Evolutionary conservation across 2,797 vertebrate species (phyloP), one percentile per base, ranked within the genome.

Genomic region (Ceryle rudis): DNA sequence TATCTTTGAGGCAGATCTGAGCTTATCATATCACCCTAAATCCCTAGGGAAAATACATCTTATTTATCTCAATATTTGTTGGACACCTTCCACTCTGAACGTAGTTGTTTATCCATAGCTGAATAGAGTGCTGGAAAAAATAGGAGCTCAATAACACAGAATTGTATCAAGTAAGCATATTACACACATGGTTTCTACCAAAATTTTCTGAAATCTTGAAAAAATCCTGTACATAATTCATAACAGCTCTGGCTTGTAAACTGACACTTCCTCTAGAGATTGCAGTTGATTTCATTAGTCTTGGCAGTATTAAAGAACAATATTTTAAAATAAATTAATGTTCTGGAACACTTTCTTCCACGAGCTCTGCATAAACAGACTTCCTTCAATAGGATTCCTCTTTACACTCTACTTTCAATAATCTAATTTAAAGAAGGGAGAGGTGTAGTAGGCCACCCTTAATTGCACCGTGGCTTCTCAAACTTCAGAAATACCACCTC

Each of bases 301-400:
- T 86, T 95, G 91, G 61, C 73, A 95, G 31, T 70, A 86, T 93
- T 91, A 86, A 75, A 55, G 64, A 44, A 8, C 47, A 88, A 52
- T 92, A 88, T 86, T 96, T 95, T 84, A 81, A 86, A 83, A 66
- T 26, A 81, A 81, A 93, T 90, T 86, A 67, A 91, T 86, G 31
- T 72, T 96, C 66, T 96, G 85, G 82, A 96, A 74, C n/a, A 51
- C 42, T 94, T 93, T 90, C 22, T 73, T 93, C 82, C 35, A 60
- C 51, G 58, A 81, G 20, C 23, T 88, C 52, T 72, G 23, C 7
- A 47, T 69, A 70, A 95, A 72, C 8, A 84, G 35, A 33, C 6
- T 65, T 93, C 51, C 37, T 91, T 86, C 35, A 44, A 46, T 61
- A 89, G 52, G 31, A 64, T 65, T 95, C 11, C n/a, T 86, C 44